A percentile compares a stretch with the other conserved stretches of the same genome.
Conservation (phyloP, 1,140 invertebrate genomes). For the Pseudachorutes palmiensis region DNA sequence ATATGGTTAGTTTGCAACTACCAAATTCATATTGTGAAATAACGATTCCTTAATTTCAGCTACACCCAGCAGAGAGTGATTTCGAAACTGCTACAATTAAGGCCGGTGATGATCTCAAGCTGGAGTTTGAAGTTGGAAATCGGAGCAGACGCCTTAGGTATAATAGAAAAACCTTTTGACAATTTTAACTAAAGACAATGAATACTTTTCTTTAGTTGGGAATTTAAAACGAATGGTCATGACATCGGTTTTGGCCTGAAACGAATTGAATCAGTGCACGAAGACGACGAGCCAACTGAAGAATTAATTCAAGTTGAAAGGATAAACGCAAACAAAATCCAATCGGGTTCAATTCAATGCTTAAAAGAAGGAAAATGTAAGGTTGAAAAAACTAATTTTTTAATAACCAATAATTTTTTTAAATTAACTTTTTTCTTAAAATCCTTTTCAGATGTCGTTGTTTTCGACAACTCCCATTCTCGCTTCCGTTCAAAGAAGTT, state of each 20-base stretch:
- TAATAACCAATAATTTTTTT: background rate
- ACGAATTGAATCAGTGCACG: slow-evolving; percentile 46
- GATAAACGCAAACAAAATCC: slow-evolving; percentile 62
- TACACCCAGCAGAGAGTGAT: background rate
- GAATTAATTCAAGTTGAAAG: slow-evolving; percentile 59
- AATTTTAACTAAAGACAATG: background rate
- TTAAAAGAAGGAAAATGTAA: slow-evolving; percentile 69
- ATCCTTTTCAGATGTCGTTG: slow-evolving; percentile 55
- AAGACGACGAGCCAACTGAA: too few species aligned
- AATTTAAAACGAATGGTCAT: slow-evolving; percentile 73
- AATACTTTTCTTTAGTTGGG: slow-evolving; percentile 66
- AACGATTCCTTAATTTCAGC: background rate
- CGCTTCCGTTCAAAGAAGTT: slow-evolving; percentile 70
- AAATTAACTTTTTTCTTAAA: background rate
- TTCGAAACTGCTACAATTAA: background rate
- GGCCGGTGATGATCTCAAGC: background rate
- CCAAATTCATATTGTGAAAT: slow-evolving; percentile 1
- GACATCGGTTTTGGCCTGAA: slow-evolving; percentile 81
- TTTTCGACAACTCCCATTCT: slow-evolving; percentile 81
- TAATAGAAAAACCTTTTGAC: too few species aligned
- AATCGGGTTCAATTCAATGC: slow-evolving; percentile 69
- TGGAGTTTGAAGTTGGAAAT: background rate
- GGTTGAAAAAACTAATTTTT: slow-evolving; percentile 38
- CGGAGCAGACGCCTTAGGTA: background rate
- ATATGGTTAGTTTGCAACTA: background rate